phyloP scores from a whole-genome alignment of 1,140 invertebrate genomes.

The Neodiprion pinetum region DNA sequence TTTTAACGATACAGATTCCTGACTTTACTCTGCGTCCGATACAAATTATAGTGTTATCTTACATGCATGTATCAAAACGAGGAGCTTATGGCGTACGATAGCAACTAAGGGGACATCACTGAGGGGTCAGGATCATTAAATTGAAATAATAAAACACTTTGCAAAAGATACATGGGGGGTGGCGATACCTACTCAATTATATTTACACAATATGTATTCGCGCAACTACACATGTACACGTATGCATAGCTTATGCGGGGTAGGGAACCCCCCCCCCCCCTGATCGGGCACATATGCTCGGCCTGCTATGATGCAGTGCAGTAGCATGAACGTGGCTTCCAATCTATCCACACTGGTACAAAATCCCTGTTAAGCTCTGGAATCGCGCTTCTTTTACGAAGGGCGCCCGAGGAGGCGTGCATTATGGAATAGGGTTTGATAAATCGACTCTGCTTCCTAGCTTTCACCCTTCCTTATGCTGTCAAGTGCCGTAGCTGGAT shows the following conservation, averaged over 20 bases:
- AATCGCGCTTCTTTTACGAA: neutral
- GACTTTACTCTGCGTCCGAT: neutral
- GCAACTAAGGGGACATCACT: neutral
- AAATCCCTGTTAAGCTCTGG: neutral
- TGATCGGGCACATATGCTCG: neutral
- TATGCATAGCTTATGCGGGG: neutral
- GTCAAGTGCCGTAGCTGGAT: neutral
- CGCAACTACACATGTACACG: neutral
- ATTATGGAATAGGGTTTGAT: neutral
- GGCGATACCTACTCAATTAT: neutral
- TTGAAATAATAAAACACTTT: conserved; percentile 6
- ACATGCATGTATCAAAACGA: neutral
- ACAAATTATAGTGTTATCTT: neutral
- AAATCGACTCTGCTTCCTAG: neutral
- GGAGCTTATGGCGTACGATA: neutral
- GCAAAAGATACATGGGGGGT: neutral
- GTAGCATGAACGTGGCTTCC: neutral
- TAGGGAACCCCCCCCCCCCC: neutral
- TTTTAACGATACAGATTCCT: too few relatives aligned
- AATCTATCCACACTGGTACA: neutral
- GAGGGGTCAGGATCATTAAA: neutral
- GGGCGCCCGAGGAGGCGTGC: neutral
- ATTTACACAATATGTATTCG: neutral
- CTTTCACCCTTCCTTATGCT: neutral
- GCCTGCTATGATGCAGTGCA: neutral